Evolutionary conservation across 2,888 invertebrate genomes (phyloP).

Genomic region (Erebia epiphron): DNA sequence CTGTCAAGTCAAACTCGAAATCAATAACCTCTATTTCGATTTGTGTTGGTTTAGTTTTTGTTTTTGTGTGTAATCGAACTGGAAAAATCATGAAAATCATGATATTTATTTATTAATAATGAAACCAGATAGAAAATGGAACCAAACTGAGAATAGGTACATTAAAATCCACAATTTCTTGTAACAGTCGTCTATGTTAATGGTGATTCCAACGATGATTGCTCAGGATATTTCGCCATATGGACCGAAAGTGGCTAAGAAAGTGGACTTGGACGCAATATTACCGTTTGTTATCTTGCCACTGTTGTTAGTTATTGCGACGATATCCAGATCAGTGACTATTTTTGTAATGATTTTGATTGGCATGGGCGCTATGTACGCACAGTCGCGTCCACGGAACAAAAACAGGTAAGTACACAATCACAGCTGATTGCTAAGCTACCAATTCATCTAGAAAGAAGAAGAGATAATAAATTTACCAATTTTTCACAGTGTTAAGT

Average conservation of each 20-base stretch:
- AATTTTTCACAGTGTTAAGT: no score
- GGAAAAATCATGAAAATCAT: not conserved
- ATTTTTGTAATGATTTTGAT: constrained; percentile 68
- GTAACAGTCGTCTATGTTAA: constrained; percentile 31
- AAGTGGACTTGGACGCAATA: constrained; percentile 64
- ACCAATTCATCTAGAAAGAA: no score
- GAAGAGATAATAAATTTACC: no score
- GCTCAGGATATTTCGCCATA: constrained; percentile 64
- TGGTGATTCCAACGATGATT: constrained; percentile 56
- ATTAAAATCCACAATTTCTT: not conserved
- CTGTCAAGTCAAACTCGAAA: no score
- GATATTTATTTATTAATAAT: not conserved
- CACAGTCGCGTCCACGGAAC: constrained; percentile 69
- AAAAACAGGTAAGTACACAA: constrained; percentile 64
- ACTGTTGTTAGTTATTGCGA: constrained; percentile 60
- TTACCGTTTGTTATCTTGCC: constrained; percentile 73
- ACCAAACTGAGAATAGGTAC: not conserved
- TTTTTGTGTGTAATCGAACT: not conserved
- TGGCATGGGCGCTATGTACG: constrained; percentile 71
- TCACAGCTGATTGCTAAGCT: not conserved
- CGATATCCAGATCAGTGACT: constrained; percentile 64
- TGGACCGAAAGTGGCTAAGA: constrained; percentile 56
- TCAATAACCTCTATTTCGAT: no score
- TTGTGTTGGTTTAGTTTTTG: not conserved
- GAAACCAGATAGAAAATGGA: not conserved